Evolutionary conservation across 2,113 vertebrate genomes (phyloP).

Genomic region (Callipepla californica): DNA sequence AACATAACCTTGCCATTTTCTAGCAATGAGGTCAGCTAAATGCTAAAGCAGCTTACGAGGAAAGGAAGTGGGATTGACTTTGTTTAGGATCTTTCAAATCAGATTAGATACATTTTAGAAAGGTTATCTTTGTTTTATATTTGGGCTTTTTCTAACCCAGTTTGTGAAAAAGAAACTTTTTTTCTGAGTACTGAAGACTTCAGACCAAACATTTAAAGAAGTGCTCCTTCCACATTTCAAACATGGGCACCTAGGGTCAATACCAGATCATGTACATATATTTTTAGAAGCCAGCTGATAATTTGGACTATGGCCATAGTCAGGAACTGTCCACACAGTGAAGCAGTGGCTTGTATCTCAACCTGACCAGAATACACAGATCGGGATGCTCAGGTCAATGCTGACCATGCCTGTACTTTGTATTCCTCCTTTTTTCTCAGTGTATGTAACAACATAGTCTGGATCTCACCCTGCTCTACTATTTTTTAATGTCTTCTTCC

Average conservation of each 20-base stretch:
- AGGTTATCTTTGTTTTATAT: not conserved
- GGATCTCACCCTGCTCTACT: not conserved
- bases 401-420: not conserved
- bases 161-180: not conserved
- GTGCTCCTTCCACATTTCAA: not conserved
- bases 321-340: not conserved
- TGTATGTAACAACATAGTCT: not conserved
- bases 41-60: not conserved
- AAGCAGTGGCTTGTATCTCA: not conserved
- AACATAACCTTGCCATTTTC: not conserved
- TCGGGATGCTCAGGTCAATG: not conserved
- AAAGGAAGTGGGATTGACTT: not conserved
- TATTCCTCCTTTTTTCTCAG: not conserved
- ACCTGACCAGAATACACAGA: not conserved
- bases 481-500: not conserved
- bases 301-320: not conserved
- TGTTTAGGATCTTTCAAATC: not conserved
- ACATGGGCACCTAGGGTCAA: not conserved
- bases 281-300: not conserved
- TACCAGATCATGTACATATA: not conserved
- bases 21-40: not conserved
- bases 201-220: not conserved
- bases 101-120: not conserved
- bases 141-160: fast-evolving
- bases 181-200: not conserved